Evolutionary conservation across 2,113 vertebrate species (phyloP).

Genomic region (Rhabdornis inornatus): DNA sequence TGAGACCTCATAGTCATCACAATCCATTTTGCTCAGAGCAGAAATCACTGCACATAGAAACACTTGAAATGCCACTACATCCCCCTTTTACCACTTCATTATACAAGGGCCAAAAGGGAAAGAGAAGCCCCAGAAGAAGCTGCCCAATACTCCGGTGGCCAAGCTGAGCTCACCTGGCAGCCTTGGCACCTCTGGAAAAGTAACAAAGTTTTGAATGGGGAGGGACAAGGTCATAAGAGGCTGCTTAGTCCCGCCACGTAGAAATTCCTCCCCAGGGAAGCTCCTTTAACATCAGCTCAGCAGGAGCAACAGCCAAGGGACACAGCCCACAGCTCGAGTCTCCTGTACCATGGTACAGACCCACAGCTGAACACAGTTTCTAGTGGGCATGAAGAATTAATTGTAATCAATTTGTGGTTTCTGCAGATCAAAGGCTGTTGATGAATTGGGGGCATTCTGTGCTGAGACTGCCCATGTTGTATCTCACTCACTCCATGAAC

Average conservation of each 20-base stretch:
- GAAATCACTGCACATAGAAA: neutral
- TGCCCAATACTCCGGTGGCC: neutral
- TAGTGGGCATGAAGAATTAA: neutral
- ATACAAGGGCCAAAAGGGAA: neutral
- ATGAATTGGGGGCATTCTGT: neutral
- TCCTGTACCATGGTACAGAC: neutral
- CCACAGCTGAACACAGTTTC: neutral
- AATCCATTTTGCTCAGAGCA: neutral
- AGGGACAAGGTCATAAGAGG: neutral
- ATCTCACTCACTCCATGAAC: neutral
- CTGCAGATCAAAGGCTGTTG: neutral
- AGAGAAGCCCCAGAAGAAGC: neutral
- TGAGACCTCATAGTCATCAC: neutral
- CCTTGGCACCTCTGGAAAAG: neutral
- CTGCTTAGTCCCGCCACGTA: neutral
- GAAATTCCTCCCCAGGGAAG: neutral
- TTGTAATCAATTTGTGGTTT: neutral
- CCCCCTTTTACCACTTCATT: neutral
- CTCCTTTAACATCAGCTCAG: neutral
- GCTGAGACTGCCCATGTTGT: accelerated
- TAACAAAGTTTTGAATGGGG: neutral
- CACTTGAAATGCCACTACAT: neutral
- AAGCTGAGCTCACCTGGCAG: neutral
- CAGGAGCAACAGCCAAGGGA: neutral
- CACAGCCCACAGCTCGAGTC: accelerated